Conservation (phyloP, 2,888 invertebrate genomes). For the Xylota sylvarum region DNA sequence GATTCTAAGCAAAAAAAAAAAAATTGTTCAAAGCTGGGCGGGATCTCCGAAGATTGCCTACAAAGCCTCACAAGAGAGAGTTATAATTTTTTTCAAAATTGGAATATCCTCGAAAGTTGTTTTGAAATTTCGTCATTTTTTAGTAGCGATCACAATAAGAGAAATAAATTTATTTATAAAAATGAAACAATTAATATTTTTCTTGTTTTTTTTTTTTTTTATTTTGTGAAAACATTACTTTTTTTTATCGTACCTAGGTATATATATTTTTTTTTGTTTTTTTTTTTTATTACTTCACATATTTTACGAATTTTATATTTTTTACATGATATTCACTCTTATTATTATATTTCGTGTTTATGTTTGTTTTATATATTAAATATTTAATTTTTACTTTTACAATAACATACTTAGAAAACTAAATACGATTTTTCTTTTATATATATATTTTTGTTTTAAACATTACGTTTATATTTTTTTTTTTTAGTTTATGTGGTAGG, state of each 20-base stretch:
- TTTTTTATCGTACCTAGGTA: slow-evolving; percentile 65
- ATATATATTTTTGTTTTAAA: slow-evolving; percentile 28
- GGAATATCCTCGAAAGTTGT: slow-evolving; percentile 39
- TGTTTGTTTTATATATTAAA: slow-evolving; percentile 45
- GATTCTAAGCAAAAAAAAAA: neutral
- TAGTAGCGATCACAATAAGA: slow-evolving; percentile 72
- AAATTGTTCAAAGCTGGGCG: slow-evolving; percentile 1
- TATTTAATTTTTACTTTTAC: slow-evolving; percentile 54
- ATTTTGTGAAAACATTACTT: slow-evolving; percentile 78
- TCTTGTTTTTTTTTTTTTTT: slow-evolving; percentile 58
- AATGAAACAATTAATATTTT: slow-evolving; percentile 60
- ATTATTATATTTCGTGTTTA: slow-evolving; percentile 35
- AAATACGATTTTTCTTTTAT: slow-evolving; percentile 53
- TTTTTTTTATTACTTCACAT: slow-evolving; percentile 56
- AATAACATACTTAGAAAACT: slow-evolving; percentile 71
- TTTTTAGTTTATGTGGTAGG: slow-evolving; percentile 58
- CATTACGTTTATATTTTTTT: slow-evolving; percentile 37
- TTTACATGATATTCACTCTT: slow-evolving; percentile 75
- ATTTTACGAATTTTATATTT: slow-evolving; percentile 54
- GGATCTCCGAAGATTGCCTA: slow-evolving; percentile 19
- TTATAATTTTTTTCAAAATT: neutral
- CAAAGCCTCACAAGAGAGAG: neutral
- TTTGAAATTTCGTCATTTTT: slow-evolving; percentile 60
- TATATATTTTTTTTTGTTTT: slow-evolving; percentile 34
- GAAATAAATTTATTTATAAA: slow-evolving; percentile 7